Evolutionary conservation across 2,888 invertebrate genomes (phyloP).

Genomic region (Cryptus viduatorius): DNA sequence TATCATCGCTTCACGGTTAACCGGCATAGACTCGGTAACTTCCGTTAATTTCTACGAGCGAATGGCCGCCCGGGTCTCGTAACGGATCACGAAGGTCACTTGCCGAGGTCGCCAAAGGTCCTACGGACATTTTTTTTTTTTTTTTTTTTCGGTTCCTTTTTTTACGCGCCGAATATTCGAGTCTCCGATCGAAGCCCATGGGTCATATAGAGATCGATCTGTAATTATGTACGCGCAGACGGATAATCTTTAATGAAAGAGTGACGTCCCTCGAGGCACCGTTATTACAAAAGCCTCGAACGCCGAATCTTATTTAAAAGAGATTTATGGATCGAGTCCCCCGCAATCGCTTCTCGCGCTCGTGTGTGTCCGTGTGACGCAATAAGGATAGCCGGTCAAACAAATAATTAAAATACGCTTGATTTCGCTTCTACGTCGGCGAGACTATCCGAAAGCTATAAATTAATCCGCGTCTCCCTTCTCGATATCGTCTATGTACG

Average conservation of each 20-base stretch:
- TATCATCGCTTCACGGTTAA: constrained; percentile 47
- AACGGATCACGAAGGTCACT: constrained; percentile 26
- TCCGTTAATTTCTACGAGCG: constrained; percentile 35
- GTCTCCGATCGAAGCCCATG: constrained; percentile 12
- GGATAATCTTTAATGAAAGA: constrained; percentile 31
- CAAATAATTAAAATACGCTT: constrained; percentile 72
- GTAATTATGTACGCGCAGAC: constrained; percentile 50
- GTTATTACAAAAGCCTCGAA: constrained; percentile 58
- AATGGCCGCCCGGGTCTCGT: constrained; percentile 6
- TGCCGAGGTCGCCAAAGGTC: background rate
- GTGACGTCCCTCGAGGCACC: constrained; percentile 38
- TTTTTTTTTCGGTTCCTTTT: background rate
- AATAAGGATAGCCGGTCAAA: constrained; percentile 64
- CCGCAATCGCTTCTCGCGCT: constrained; percentile 27
- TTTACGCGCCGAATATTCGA: constrained; percentile 41
- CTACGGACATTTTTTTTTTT: constrained; percentile 8
- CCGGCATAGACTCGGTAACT: constrained; percentile 1
- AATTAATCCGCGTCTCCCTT: constrained; percentile 56
- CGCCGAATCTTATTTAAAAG: constrained; percentile 73
- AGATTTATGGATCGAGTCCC: constrained; percentile 71
- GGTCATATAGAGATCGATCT: constrained; percentile 33
- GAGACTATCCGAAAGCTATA: constrained; percentile 62
- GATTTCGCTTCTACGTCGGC: constrained; percentile 56
- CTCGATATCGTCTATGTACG: constrained; percentile 19
- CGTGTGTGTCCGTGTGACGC: constrained; percentile 19